Base-by-base conservation (phyloP, 2,797 vertebrate species). In the Pelodytes ibericus region DNA sequence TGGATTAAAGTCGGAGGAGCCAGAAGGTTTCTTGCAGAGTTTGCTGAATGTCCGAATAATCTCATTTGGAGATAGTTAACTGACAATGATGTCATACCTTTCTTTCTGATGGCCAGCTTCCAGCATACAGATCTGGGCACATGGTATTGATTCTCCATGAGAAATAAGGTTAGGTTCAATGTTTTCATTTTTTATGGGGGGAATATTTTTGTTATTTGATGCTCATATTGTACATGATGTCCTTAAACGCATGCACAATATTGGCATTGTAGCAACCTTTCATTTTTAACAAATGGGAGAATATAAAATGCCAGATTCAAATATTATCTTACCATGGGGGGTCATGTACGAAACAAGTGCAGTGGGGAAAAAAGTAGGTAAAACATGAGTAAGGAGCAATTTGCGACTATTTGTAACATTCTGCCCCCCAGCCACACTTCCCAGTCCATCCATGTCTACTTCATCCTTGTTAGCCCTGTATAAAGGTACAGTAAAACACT, bases 81-180 rank as follows among this genome's bases (percentile, higher is more conserved):
- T 33, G 53, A 47, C 69, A 58, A 16, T 67, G 76, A 78, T 66
- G 68, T 77, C 60, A 77, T 71, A 3, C 11, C 13, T 53, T 22
- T 25, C 56, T 27, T 47, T n/a, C n/a, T n/a, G n/a, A 30, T 72
- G 31, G 41, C 59, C 5, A 29, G 33, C 41, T 22, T 44, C 70
- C 76, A 72, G 26, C 5, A 25, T 25, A 75, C 83, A 85, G 80
- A 82, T 80, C 71, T 78, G 79, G 44, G 74, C 82, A 78, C 79
- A 85, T 89, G 87, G 81, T 80, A 84, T 83, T 85, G 73, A 86
- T 83, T 87, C 83, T 70, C 82, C 81, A 31, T 67, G 76, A 72
- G 70, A 78, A 78, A 78, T 67, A 62, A 78, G 76, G 71, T 72
- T 70, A 78, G 59, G n/a, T 26, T 56, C 51, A 72, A 72, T 67